Conservation (phyloP, 2,797 vertebrate genomes). For the Malurus leucopterus region DNA sequence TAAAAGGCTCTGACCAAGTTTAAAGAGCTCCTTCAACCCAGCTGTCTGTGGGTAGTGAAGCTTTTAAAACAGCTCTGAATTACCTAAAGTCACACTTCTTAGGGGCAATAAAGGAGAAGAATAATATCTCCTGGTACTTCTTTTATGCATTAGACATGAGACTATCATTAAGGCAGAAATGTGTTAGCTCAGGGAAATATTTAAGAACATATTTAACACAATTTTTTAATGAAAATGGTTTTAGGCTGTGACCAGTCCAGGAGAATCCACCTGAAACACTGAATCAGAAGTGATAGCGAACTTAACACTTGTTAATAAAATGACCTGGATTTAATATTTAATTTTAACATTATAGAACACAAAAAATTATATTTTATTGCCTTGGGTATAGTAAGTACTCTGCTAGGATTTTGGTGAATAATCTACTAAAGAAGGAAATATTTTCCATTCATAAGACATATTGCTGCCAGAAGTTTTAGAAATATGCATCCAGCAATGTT, state of each 20-base stretch:
- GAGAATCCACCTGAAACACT: not conserved
- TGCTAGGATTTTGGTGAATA: not conserved
- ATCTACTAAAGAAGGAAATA: not conserved
- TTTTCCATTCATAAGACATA: not conserved
- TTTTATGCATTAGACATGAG: not conserved
- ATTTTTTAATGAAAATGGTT: not conserved
- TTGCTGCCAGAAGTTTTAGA: not conserved
- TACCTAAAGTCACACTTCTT: not conserved
- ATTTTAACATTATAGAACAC: not conserved
- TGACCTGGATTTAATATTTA: not conserved
- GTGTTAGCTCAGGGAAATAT: not conserved
- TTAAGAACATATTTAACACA: not conserved
- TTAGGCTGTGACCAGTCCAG: not conserved
- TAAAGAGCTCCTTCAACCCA: not conserved
- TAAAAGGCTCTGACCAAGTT: not conserved
- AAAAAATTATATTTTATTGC: not conserved
- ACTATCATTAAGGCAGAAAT: not conserved
- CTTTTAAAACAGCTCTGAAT: not conserved
- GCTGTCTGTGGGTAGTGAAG: not conserved
- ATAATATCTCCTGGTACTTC: not conserved
- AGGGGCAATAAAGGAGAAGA: not conserved
- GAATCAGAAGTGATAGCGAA: not conserved
- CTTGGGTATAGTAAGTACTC: not conserved
- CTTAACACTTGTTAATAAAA: not conserved
- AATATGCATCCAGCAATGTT: not conserved